phyloP scores from a whole-genome alignment of 2,888 invertebrate genomes.

The Drosophila aldrichi region DNA sequence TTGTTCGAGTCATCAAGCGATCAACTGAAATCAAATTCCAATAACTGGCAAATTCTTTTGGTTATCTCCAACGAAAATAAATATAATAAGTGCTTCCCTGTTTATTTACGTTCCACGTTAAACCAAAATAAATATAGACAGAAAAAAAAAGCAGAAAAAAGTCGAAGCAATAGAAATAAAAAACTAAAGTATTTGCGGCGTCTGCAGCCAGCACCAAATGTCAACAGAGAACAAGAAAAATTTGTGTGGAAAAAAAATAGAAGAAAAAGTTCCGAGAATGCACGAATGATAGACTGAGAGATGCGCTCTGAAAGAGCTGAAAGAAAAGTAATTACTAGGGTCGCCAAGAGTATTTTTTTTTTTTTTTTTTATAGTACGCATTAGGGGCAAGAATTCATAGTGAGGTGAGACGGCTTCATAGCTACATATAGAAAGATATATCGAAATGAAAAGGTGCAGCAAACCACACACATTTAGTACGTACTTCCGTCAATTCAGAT shows the following conservation, averaged over 20 bases:
- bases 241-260: conserved; percentile 18
- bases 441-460: no score
- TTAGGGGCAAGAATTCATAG: no score
- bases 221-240: conserved; percentile 59
- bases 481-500: no score
- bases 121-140: conserved; percentile 72
- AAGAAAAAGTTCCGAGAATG: not conserved
- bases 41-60: conserved; percentile 24
- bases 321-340: not conserved
- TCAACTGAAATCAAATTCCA: conserved; percentile 32
- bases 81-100: conserved; percentile 61
- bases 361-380: no score
- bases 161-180: conserved; percentile 12
- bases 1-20: conserved; percentile 23
- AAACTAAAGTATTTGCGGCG: conserved; percentile 50
- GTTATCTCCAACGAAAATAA: conserved; percentile 52
- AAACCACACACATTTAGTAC: no score
- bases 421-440: no score
- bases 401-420: no score
- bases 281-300: not conserved
- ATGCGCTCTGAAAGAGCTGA: not conserved
- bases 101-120: conserved; percentile 71
- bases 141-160: conserved; percentile 10
- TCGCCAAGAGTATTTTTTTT: no score
- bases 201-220: conserved; percentile 67